Evolutionary conservation across 64 coral and sea anemone species (phyloP), one percentile per base, ranked within the genome.

Genomic region (Montipora cactus): DNA sequence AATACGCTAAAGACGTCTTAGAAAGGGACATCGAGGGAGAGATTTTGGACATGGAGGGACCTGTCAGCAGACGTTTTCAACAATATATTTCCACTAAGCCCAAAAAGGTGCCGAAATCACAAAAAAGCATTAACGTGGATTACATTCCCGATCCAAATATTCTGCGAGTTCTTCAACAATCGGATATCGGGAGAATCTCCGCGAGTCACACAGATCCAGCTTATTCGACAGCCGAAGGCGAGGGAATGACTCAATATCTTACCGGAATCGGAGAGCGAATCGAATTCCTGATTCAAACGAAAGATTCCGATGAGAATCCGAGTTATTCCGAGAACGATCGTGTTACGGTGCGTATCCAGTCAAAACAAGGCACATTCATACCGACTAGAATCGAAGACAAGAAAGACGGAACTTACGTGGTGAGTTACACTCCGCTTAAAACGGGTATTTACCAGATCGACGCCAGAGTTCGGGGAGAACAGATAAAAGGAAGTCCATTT

Each of bases 381-480:
- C 78, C 75, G 5, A 67, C 79, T 16, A 90, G 90, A 44, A 81
- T 97, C 23, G 93, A 94, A 22, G 79, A 97, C 67, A 92, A 79
- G 79, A 92, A 92, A 89, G 95, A 97, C 76, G 95, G 95, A 19
- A 94, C 67, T 81, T 97, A 94, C 44, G 62, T 93, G n/a, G 61
- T 95, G 1, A 92, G 85, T 23, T 93, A 84, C 59, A 78, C 74
- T 1, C 92, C 92, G 0, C 61, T 93, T 0, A 93, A 88, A 59
- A 62, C 92, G 18, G 92, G 81, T 68, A 49, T 75, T 13, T 95
- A 91, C 69, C 92, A 82, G 53, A 49, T 97, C 22, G 67, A 97
- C 49, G 87, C 91, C 48, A 89, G 83, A 9, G 95, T 97, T 79
- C 92, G 92, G 12, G 77, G 79, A 2, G 89, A 94, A 10, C 48